phyloP scores from a whole-genome alignment of 2,797 vertebrate species.

The Chiroxiphia lanceolata region DNA sequence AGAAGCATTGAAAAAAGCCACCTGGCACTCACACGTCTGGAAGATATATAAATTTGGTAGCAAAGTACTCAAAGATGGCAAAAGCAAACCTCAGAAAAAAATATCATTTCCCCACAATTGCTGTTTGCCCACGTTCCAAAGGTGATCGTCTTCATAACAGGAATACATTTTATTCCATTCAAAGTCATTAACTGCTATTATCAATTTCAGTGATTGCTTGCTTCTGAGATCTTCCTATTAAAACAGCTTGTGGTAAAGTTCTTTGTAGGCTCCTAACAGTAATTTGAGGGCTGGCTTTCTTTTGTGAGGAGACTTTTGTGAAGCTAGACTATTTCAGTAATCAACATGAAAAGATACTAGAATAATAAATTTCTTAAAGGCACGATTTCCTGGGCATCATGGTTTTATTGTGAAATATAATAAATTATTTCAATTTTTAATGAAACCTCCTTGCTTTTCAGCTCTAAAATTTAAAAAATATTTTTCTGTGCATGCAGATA shows the following conservation, averaged over 20 bases:
- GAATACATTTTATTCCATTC: neutral
- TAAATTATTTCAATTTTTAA: neutral
- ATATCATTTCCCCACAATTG: accelerated
- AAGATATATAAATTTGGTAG: neutral
- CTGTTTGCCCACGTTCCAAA: neutral
- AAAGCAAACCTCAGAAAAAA: neutral
- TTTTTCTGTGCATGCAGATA: neutral
- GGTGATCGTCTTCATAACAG: neutral
- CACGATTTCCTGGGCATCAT: neutral
- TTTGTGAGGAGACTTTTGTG: neutral
- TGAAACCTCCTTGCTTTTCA: neutral
- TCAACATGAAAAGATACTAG: neutral
- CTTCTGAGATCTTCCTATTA: conserved; percentile 20
- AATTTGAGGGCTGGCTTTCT: neutral
- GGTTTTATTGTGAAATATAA: neutral
- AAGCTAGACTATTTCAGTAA: neutral
- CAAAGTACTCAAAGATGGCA: neutral
- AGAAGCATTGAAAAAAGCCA: neutral
- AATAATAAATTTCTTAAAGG: neutral
- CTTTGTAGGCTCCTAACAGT: neutral
- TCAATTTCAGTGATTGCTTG: neutral
- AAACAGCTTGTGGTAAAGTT: neutral
- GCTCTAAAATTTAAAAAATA: neutral
- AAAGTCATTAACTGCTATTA: neutral
- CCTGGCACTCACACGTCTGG: accelerated